Conservation (phyloP, 35 echinoderm and acorn worm genomes). For the Ophiothrix spiculata region DNA sequence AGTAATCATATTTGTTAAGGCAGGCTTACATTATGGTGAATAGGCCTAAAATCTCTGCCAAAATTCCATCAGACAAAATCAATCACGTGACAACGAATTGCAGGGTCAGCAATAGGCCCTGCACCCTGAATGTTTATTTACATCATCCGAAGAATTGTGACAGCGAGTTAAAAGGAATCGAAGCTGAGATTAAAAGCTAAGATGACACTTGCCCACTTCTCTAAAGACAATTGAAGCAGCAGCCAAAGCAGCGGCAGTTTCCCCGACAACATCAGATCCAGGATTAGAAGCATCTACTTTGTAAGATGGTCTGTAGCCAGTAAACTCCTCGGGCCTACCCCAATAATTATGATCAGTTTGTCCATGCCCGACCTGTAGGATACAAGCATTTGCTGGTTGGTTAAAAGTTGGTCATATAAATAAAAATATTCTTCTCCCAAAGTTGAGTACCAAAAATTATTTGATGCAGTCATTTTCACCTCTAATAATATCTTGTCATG, state of each 20-base stretch:
- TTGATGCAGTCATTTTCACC: not conserved
- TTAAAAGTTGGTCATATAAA: not conserved
- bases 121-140: too few species aligned
- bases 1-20: too few species aligned
- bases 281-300: constrained; percentile 25
- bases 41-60: too few species aligned
- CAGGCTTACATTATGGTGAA: too few species aligned
- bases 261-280: constrained; percentile 51
- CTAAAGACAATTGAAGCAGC: constrained; percentile 50
- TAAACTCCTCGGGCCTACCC: constrained; percentile 73
- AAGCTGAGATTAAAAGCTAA: not conserved
- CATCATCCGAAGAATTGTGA: too few species aligned
- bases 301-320: constrained; percentile 43
- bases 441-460: not conserved
- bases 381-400: not conserved
- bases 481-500: not conserved
- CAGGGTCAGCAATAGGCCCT: not conserved
- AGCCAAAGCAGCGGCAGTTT: constrained; percentile 54
- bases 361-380: constrained; percentile 62
- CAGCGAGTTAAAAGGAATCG: too few species aligned
- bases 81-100: too few species aligned
- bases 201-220: not conserved
- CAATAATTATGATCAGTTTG: constrained; percentile 49
- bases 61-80: too few species aligned
- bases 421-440: not conserved